Evolutionary conservation across 2,113 vertebrate genomes (phyloP), one percentile per base, ranked within the genome.

Genomic region (Myotis davidii): DNA sequence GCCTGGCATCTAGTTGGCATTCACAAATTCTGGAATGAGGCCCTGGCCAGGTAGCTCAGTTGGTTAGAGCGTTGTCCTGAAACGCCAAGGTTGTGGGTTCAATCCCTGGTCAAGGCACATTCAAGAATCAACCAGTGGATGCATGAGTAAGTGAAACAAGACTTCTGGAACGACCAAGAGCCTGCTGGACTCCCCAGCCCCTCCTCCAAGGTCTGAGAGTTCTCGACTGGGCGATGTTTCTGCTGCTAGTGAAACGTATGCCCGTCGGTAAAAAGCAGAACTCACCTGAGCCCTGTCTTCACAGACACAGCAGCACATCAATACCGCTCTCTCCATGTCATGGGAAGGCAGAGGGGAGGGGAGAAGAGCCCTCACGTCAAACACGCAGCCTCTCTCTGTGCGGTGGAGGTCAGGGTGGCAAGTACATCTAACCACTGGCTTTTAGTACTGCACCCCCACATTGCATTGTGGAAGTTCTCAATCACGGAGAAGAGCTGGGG

Each of bases 321-420:
- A 0, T 6, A 7, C 13, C 9, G 12, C 13, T 39, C 39, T 64
- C 27, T 59, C 76, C 9, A 3, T 3, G 13, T 23, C 10, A 0
- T 5, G 20, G 34, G 56, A 52, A 77, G 37, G 59, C 5, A 0
- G 88, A 87, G 2, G n/a, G 50, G 25, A 48, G 13, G 69, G 45
- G 45, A 11, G 45, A 11, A 11, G n/a, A 74, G 3, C 48, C 25
- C 12, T 81, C 18, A 0, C 9, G 2, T 14, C 17, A 5, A 77
- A 70, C 23, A 27, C 0, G 7, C 25, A 32, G 69, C 50, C 56
- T 50, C 74, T 1, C 56, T 50, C 74, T 1, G 27, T 0, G 0
- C 0, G 3, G 34, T 14, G 5, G 27, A 32, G 13, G 16, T 42
- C 64, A 85, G 4, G 54, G 34, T 0, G 16, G 37, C 64, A 56